Percentiles rank a stretch among this genome's conserved stretches.
These are phyloP conservation scores for Atta texana DNA, from an alignment of 1,140 invertebrate genomes.

Conservation along the genomic window DNA sequence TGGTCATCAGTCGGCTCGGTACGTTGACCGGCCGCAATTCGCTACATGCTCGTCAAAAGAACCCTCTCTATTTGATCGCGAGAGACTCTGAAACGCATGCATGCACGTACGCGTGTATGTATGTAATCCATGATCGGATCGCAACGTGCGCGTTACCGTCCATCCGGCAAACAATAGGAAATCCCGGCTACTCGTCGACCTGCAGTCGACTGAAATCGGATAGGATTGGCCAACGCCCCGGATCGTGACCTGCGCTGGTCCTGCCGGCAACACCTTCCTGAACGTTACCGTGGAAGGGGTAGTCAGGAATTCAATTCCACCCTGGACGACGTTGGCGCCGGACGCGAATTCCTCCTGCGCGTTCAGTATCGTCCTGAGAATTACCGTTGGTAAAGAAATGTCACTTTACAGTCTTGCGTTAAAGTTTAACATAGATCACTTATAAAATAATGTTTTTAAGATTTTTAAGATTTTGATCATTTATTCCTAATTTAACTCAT, in stretches of 20 bases:
- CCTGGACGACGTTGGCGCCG: conserved; percentile 64
- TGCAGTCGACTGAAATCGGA: conserved; percentile 80
- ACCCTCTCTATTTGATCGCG: conserved; percentile 67
- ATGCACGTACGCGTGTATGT: conserved; percentile 21
- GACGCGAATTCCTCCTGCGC: conserved; percentile 44
- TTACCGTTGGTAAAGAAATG: neutral
- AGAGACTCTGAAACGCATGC: conserved; percentile 46
- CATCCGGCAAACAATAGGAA: conserved; percentile 75
- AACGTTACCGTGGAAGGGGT: conserved; percentile 74
- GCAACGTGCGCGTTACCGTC: conserved; percentile 75
- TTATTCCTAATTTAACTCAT: neutral
- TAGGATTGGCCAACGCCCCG: conserved; percentile 81
- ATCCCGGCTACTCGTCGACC: conserved; percentile 72
- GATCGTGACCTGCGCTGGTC: conserved; percentile 72
- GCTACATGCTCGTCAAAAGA: conserved; percentile 78
- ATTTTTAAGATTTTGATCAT: neutral
- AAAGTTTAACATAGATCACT: neutral
- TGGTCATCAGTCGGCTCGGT: conserved; percentile 71
- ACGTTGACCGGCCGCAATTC: conserved; percentile 74
- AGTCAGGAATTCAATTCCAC: conserved; percentile 76
- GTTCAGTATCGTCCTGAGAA: conserved; percentile 2
- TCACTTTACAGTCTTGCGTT: neutral
- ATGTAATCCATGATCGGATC: conserved; percentile 66
- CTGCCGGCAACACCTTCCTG: conserved; percentile 71
- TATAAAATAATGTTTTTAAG: too few relatives aligned